These are phyloP conservation scores for Taphrorychus bicolor DNA, from an alignment of 2,888 invertebrate species.

Conservation along the genomic window DNA sequence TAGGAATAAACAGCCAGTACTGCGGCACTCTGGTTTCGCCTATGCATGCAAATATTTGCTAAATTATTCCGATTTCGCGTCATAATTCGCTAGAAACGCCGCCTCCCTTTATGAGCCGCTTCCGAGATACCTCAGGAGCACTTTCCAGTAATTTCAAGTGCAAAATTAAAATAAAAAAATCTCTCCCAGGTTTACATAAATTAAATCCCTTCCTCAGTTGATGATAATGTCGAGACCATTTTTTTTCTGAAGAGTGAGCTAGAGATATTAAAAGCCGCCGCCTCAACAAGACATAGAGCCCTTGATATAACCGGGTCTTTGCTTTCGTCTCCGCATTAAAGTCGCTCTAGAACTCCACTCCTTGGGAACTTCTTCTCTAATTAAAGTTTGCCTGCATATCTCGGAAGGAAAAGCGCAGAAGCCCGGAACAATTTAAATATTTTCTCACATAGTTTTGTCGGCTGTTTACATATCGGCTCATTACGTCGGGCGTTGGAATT, in stretches of 20 bases:
- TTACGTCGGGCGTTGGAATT: not conserved
- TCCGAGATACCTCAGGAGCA: not conserved
- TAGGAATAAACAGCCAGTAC: conserved; percentile 33
- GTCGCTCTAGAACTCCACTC: not conserved
- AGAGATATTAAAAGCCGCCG: not conserved
- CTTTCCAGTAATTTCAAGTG: not conserved
- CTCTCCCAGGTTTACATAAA: not conserved
- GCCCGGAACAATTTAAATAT: conserved; percentile 12
- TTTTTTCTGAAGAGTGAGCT: not conserved
- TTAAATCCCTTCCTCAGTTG: not conserved
- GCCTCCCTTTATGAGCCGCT: conserved; percentile 18
- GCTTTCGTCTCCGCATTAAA: not conserved
- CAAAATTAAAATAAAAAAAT: not conserved
- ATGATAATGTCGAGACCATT: no score
- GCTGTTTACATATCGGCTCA: conserved; percentile 17
- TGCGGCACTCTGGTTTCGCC: conserved; percentile 24
- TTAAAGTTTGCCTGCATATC: conserved; percentile 5
- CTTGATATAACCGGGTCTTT: not conserved
- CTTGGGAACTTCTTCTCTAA: conserved; percentile 7
- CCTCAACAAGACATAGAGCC: not conserved
- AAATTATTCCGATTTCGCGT: conserved; percentile 33
- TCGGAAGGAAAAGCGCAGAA: not conserved
- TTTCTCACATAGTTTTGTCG: conserved; percentile 12
- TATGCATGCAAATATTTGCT: conserved; percentile 38
- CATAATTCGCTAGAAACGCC: conserved; percentile 22